Evolutionary conservation across 2,888 invertebrate species (phyloP), one percentile per base, ranked within the genome.

Genomic region (Ophioninae sp.): DNA sequence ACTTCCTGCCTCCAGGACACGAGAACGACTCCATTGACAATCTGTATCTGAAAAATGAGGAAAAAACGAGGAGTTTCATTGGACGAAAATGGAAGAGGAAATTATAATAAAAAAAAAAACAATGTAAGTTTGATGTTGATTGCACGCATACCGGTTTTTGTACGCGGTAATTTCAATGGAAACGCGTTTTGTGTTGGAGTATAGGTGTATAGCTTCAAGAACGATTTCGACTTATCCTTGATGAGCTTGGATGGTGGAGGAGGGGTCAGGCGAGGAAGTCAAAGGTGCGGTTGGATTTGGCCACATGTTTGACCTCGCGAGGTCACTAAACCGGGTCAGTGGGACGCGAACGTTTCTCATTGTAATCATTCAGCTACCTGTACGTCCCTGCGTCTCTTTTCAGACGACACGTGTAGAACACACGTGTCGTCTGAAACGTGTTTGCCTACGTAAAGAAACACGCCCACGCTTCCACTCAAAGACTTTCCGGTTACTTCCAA

Each of bases 1-100:
- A 97, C 96, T 87, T 97, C 95, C 92, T 97, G 97, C 74, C 97
- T 95, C 97, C 98, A 98, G 85, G 97, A 96, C 88, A 98, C 96
- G 74, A 98, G 94, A 76, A 98, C 95, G 64, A 97, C 97, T 64
- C 97, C 97, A 91, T 96, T 97, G 59, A 98, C 95, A 79, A 97
- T 96, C 94, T 97, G 97, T 88, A 98, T 97, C 98, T 98, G 93
- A 9, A 91, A 93, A 58, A 82, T 72, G 86, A 86, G 85, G 86
- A 86, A 82, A 30, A 56, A 64, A 61, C 30, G 30, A 2, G 30
- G 30, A 30, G 30, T 30, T 30, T 30, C 30, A 30, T 30, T 1
- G 30, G 3, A 1, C 30, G 30, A 56, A 64, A 39, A 22, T 37
- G 58, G n/a, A 20, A 8, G 22, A 63, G 20, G 9, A 9, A 75